Evolutionary conservation across 2,888 invertebrate species (phyloP), one percentile per base, ranked within the genome.

Genomic region (Drosophila nr. perissopoda): DNA sequence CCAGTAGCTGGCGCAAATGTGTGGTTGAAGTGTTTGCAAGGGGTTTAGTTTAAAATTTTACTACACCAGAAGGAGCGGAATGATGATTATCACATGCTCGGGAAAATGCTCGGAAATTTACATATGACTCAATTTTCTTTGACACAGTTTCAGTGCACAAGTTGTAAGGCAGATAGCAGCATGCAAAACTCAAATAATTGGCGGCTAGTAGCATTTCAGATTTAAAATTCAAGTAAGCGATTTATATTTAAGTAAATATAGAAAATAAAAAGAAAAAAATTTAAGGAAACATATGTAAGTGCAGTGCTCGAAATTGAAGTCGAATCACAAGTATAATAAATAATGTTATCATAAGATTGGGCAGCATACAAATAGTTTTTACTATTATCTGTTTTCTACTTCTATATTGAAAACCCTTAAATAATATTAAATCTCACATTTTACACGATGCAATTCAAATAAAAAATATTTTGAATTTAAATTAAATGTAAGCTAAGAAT

Each of bases 1-100:
- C 58, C 67, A 64, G 60, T 72, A 64, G 79, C 40, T 64, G 76
- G 73, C 63, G 75, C 57, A 52, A 36, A 45, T 33, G 25, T 31
- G 18, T 33, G 34, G 11, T 21, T 21, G 49, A 25, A 25, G 45
- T 25, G 25, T 4, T 25, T 16, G 25, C 25, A 16, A 4, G 13
- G 45, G 25, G 27, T 8, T 34, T 0, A 13, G 34, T 21, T 27
- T 13, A 53, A 71, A 69, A 51, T 78, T 69, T 63, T 59, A 52
- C 56, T 34, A 36, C 49, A 36, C 40, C 51, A 53, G 29, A 49
- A 40, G 40, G 49, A 69, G 64, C 16, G 53, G 49, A 56, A 45
- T 48, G 33, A 49, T 61, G 58, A 65, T 68, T 64, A 68, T 58
- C 64, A 52, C 53, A 61, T 61, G 42, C 51, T 64, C 31, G 27